Evolutionary conservation across 2,797 vertebrate species (phyloP).

Genomic region (Halcyon smyrnensis): DNA sequence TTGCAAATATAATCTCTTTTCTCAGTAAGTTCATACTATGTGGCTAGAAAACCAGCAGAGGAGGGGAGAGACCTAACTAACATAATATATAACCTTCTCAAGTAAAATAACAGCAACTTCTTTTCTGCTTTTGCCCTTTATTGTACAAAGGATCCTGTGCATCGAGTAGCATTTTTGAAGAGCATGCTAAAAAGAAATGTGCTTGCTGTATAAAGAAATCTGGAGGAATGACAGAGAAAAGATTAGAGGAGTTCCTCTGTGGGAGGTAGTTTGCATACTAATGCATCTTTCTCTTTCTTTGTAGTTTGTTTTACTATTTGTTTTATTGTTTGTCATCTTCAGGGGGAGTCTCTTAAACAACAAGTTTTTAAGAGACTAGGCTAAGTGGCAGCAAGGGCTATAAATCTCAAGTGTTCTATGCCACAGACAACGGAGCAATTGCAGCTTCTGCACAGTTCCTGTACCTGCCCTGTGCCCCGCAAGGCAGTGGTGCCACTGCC

Average conservation of each 20-base stretch:
- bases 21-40: background rate
- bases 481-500: background rate
- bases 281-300: background rate
- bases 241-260: background rate
- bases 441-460: background rate
- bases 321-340: background rate
- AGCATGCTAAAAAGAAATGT: background rate
- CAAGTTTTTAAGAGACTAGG: background rate
- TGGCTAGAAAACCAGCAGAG: background rate
- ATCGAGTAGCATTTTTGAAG: background rate
- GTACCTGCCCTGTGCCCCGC: background rate
- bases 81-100: background rate
- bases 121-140: background rate
- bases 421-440: background rate
- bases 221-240: background rate
- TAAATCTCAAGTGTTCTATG: background rate
- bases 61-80: background rate
- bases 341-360: background rate
- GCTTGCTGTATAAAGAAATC: background rate
- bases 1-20: background rate
- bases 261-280: background rate
- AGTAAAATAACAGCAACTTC: background rate
- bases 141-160: background rate
- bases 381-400: background rate
- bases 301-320: background rate